Conservation (phyloP, 2,888 invertebrate species). For the Tipula helvola region DNA sequence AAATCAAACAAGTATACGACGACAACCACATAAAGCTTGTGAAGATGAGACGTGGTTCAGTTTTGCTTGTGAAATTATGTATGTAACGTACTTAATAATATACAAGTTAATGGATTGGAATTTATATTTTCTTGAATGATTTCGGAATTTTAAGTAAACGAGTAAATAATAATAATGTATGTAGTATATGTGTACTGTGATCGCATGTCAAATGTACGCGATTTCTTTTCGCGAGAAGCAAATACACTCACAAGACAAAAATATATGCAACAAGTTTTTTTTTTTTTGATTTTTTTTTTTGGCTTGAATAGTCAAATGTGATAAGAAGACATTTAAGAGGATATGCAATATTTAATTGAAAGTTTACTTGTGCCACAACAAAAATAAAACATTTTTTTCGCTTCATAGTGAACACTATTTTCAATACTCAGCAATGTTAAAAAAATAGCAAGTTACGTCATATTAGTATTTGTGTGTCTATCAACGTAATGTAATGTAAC, state of each 20-base stretch:
- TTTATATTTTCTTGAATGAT: neutral
- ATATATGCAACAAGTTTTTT: neutral
- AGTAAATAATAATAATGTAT: neutral
- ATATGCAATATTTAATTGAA: neutral
- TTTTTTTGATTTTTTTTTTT: neutral
- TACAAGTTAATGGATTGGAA: neutral
- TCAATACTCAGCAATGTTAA: neutral
- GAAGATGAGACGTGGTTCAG: neutral
- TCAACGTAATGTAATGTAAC: neutral
- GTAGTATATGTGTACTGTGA: neutral
- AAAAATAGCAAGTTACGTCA: neutral
- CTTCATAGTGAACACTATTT: neutral
- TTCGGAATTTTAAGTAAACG: neutral
- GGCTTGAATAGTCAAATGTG: neutral
- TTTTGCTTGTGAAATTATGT: neutral
- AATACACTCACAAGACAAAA: neutral
- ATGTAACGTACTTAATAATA: neutral
- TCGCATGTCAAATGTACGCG: neutral
- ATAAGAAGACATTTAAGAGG: neutral
- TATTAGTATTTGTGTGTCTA: neutral
- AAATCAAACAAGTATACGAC: neutral
- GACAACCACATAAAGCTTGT: neutral
- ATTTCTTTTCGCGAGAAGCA: neutral
- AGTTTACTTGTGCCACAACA: neutral
- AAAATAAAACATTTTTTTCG: neutral